phyloP scores from a whole-genome alignment of 2,888 invertebrate genomes.

The Melipona beecheii region DNA sequence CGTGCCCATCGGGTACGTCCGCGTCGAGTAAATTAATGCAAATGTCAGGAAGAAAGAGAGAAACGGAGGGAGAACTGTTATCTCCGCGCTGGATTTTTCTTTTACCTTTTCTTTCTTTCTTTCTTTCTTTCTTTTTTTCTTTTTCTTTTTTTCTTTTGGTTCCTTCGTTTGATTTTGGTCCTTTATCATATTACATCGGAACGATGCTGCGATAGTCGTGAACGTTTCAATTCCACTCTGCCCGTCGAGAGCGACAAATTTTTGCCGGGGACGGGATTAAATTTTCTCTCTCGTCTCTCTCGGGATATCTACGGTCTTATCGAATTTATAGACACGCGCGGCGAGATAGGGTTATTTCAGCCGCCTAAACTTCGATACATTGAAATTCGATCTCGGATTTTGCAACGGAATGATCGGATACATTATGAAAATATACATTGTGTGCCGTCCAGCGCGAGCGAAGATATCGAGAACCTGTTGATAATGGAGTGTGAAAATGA shows the following conservation, averaged over 20 bases:
- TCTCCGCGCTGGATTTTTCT: neutral
- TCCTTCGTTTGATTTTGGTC: neutral
- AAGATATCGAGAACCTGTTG: too few species aligned
- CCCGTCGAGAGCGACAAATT: neutral
- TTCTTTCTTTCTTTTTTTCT: neutral
- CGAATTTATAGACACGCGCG: neutral
- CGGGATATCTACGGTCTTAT: neutral
- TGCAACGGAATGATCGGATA: neutral
- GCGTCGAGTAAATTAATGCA: neutral
- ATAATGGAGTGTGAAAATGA: too few species aligned
- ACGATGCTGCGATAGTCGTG: neutral
- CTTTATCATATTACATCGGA: neutral
- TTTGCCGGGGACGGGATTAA: neutral
- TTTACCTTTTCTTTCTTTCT: neutral
- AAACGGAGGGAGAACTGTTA: neutral
- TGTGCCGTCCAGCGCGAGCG: too few species aligned
- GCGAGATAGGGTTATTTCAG: too few species aligned
- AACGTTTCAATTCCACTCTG: neutral
- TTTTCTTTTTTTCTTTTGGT: neutral
- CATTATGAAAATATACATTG: too few species aligned
- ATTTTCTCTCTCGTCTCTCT: neutral
- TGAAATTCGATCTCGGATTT: neutral
- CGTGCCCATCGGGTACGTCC: neutral
- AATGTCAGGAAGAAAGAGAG: conserved; percentile 1
- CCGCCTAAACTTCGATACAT: neutral